A percentile compares a stretch with the other conserved stretches of the same genome.
These are phyloP conservation scores for Lytechinus variegatus DNA, from an alignment of 35 echinoderm and acorn worm species.

Conservation along the genomic window DNA sequence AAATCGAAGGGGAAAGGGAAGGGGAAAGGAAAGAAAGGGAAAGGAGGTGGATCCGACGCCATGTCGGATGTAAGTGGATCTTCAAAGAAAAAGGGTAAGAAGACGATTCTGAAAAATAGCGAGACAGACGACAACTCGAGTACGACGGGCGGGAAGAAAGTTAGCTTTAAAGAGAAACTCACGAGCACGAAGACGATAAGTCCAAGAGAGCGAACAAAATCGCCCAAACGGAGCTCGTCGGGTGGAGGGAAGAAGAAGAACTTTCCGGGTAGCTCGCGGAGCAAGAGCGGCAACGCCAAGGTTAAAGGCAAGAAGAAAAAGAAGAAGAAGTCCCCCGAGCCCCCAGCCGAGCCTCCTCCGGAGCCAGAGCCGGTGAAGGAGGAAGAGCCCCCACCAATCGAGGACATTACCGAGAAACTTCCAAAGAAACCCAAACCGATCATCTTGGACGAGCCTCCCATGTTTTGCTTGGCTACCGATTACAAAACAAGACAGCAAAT, in stretches of 20 bases:
- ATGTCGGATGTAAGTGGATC: conserved; percentile 9
- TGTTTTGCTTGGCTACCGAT: conserved; percentile 27
- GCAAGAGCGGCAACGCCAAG: conserved; percentile 32
- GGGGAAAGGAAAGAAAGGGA: conserved; percentile 35
- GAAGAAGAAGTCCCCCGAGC: neutral
- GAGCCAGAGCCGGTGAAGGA: neutral
- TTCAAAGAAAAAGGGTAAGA: neutral
- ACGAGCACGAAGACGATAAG: conserved; percentile 57
- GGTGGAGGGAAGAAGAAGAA: conserved; percentile 43
- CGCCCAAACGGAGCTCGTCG: conserved; percentile 17
- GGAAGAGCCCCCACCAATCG: neutral
- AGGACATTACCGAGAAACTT: conserved; percentile 12
- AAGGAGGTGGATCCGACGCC: neutral
- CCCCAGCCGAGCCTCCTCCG: neutral
- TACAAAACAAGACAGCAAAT: conserved; percentile 52
- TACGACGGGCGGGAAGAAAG: conserved; percentile 38
- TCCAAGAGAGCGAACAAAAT: conserved; percentile 36
- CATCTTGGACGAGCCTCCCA: conserved; percentile 52
- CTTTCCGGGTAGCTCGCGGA: conserved; percentile 43
- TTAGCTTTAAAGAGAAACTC: conserved; percentile 60
- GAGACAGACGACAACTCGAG: conserved; percentile 48
- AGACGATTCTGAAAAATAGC: conserved; percentile 5
- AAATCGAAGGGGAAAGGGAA: conserved; percentile 48
- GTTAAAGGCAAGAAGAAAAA: conserved; percentile 55
- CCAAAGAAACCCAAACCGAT: conserved; percentile 49